Evolutionary conservation across 2,888 invertebrate genomes (phyloP).

Genomic region (Nudaria mundana): DNA sequence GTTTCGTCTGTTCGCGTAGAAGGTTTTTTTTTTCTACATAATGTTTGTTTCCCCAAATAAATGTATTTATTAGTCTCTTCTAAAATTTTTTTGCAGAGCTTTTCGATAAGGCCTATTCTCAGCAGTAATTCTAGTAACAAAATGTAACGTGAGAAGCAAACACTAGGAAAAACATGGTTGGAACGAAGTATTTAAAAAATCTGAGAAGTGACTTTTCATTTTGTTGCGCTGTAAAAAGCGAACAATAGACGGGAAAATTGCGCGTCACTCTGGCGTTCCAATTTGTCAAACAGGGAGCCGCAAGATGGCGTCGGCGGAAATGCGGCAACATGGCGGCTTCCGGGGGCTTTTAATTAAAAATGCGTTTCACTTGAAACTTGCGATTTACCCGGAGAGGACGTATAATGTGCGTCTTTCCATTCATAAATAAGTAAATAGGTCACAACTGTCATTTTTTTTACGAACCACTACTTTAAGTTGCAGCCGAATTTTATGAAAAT

Average conservation of each 20-base stretch:
- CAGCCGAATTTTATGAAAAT: too few relatives aligned
- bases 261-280: conserved; percentile 80
- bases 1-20: not conserved
- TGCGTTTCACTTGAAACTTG: conserved; percentile 68
- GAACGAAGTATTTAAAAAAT: conserved; percentile 60
- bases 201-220: conserved; percentile 76
- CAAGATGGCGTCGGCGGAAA: conserved; percentile 74
- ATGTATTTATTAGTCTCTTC: too few relatives aligned
- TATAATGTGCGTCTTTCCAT: conserved; percentile 36
- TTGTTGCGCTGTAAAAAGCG: conserved; percentile 74
- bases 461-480: too few relatives aligned
- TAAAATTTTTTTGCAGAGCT: too few relatives aligned
- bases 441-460: too few relatives aligned
- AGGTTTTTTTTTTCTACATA: too few relatives aligned
- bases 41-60: too few relatives aligned
- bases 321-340: conserved; percentile 68
- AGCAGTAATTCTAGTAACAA: too few relatives aligned
- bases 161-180: conserved; percentile 51
- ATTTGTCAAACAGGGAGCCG: conserved; percentile 78
- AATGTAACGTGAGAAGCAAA: conserved; percentile 59
- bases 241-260: conserved; percentile 80
- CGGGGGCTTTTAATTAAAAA: conserved; percentile 77
- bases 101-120: too few relatives aligned
- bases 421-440: conserved; percentile 28
- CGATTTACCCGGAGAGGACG: conserved; percentile 46